Evolutionary conservation across 2,888 invertebrate genomes (phyloP), one percentile per base, ranked within the genome.

Genomic region (Clostera curtula): DNA sequence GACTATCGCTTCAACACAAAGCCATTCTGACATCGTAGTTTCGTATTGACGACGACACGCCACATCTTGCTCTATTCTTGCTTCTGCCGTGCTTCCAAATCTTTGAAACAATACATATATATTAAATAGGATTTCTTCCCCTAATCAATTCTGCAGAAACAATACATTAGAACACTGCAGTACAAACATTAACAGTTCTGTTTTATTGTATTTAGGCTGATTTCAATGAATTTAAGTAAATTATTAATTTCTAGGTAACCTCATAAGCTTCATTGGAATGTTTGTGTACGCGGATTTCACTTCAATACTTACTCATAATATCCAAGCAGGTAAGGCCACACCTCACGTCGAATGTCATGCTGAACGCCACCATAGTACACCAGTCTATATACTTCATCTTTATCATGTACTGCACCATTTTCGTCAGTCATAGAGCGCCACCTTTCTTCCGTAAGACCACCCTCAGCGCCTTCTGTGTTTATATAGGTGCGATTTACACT

Each of bases 1-100:
- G 0, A 97, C 95, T 37, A 97, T 96, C 0, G 96, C 96, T 60
- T 98, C 97, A 1, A 97, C 95, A 0, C 96, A 95, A 34, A 96
- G 69, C 97, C 97, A 97, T 66, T 97, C 96, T 0, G 96, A 95
- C 93, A 97, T 95, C 1, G 93, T 93, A 4, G 92, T 92, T 69
- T 97, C 96, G 52, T 95, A 96, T 34, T 89, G 88, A 20, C 91
- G 90, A 33, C 89, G 88, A 19, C 91, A 90, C 19, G 87, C 85
- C 34, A 85, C 82, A 47, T 92, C 90, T 36, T 90, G 86, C 40
- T 89, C 89, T 4, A 66, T 60, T 6, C 93, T 80, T 42, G 92
- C 90, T 35, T 88, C 87, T 1, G 71, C 49, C 8, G 90, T 89
- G 52, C 90, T 90, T 8, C 91, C 92, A 59, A 93, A 94, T 34